Evolutionary conservation across 37 sponge, comb jelly and placozoan genomes (phyloP), one percentile per base, ranked within the genome.

Genomic region (Eunapius fragilis): DNA sequence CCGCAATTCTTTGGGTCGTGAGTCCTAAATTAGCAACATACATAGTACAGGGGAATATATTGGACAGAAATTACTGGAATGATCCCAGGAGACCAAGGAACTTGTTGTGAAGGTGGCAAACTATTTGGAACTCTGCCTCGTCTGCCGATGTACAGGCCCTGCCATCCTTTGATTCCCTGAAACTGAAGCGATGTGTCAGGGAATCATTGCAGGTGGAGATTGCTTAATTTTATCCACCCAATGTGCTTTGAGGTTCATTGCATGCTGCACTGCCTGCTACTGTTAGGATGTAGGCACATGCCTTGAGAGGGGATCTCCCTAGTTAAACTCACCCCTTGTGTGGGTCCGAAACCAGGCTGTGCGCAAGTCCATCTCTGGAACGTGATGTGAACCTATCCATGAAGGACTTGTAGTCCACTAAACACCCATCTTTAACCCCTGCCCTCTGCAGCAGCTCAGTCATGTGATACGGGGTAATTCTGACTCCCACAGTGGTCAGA

Each of bases 71-170:
- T 76, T 45, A 87, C 86, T 80, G 85, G 50, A 90, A 85, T 24
- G 75, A 71, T 17, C 69, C 79, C 26, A 90, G 35, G 30, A 90
- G 38, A 17, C 71, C 28, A 25, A 90, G 90, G 45, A 90, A 90
- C 71, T 90, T 80, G 28, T 26, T 49, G 33, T 90, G 85, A 22
- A 90, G 76, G 19, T 85, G 69, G 68, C 70, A 19, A 0, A 90
- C 77, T 25, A 90, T 70, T 30, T 69, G 68, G 28, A 23, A n/a
- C 47, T 90, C 81, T 34, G 84, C 83, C 34, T 90, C 90, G 32
- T 31, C 68, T n/a, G 75, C 82, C 5, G 90, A 80, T 3, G 85
- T 37, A 35, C 90, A 84, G 6, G 35, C 80, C 33, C 85, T 90
- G 17, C 85, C 34, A 17, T 58, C 58, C 58, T 58, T 58, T 19